These are phyloP conservation scores for Hyles vespertilio DNA, from an alignment of 1,140 invertebrate genomes.

Conservation along the genomic window DNA sequence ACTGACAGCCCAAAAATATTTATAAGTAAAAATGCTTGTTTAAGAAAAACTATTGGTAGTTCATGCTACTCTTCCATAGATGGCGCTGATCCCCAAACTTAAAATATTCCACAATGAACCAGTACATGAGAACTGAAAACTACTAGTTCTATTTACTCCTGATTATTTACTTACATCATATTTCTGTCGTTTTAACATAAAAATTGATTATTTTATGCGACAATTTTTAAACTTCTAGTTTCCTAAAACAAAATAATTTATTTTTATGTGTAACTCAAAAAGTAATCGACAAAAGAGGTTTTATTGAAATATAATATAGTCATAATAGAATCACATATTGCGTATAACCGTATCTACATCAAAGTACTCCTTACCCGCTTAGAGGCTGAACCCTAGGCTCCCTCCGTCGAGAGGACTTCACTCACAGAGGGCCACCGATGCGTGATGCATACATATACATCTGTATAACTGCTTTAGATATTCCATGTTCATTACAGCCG, in stretches of 20 bases:
- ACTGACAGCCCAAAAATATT: not conserved
- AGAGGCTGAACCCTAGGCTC: constrained; percentile 34
- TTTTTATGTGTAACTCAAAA: too few relatives aligned
- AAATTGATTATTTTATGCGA: not conserved
- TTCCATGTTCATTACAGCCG: too few relatives aligned
- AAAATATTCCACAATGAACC: too few relatives aligned
- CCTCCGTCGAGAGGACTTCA: constrained; percentile 40
- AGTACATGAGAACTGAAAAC: too few relatives aligned
- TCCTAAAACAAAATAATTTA: too few relatives aligned
- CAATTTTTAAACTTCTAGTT: too few relatives aligned
- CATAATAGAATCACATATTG: not conserved
- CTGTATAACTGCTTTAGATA: too few relatives aligned
- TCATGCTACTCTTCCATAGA: constrained; percentile 38
- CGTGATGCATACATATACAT: constrained; percentile 16
- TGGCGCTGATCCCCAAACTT: constrained; percentile 26
- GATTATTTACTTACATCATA: too few relatives aligned
- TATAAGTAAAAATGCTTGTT: not conserved
- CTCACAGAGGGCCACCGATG: constrained; percentile 21
- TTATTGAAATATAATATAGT: too few relatives aligned
- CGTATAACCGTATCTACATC: not conserved
- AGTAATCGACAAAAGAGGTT: too few relatives aligned
- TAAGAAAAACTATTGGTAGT: not conserved
- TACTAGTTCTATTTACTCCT: too few relatives aligned
- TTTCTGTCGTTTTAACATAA: not conserved
- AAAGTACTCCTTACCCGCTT: constrained; percentile 26